phyloP scores from a whole-genome alignment of 2,113 vertebrate genomes.

The Morone chrysops region DNA sequence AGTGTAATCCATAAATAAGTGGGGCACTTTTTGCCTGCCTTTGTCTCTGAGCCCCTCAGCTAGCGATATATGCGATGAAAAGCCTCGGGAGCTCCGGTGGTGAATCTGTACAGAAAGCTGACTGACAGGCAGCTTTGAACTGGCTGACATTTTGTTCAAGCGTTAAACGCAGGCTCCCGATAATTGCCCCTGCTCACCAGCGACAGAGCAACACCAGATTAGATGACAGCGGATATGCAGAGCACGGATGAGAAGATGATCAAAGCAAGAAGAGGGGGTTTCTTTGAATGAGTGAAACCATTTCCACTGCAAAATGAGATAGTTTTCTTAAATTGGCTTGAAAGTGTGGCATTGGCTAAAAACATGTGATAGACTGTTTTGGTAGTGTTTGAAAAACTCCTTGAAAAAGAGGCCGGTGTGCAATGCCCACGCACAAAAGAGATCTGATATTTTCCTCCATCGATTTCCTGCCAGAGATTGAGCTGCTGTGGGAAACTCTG shows the following conservation, averaged over 20 bases:
- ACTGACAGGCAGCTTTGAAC: constrained; percentile 78
- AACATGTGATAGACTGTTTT: constrained; percentile 58
- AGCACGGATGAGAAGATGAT: constrained; percentile 67
- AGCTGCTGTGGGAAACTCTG: constrained; percentile 61
- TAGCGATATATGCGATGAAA: constrained; percentile 54
- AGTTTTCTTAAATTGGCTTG: constrained; percentile 66
- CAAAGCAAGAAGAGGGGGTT: constrained; percentile 55
- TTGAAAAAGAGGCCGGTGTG: constrained; percentile 27
- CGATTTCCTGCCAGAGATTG: constrained; percentile 73
- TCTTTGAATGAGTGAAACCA: constrained; percentile 50
- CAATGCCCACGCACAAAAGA: constrained; percentile 58
- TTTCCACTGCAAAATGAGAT: constrained; percentile 59
- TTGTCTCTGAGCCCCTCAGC: constrained; percentile 53
- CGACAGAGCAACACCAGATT: constrained; percentile 64
- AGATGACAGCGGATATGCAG: constrained; percentile 74
- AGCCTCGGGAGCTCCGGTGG: constrained; percentile 47
- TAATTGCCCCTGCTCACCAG: constrained; percentile 78
- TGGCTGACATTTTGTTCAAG: constrained; percentile 74
- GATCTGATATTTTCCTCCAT: constrained; percentile 74
- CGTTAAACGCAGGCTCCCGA: constrained; percentile 65
- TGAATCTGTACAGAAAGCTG: constrained; percentile 60
- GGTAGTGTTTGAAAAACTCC: constrained; percentile 50
- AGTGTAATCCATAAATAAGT: constrained; percentile 52
- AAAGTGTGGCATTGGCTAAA: constrained; percentile 60
- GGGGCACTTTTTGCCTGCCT: constrained; percentile 36